Base-by-base conservation (phyloP, 2,888 invertebrate species). In the Tetrapedia diversipes region DNA sequence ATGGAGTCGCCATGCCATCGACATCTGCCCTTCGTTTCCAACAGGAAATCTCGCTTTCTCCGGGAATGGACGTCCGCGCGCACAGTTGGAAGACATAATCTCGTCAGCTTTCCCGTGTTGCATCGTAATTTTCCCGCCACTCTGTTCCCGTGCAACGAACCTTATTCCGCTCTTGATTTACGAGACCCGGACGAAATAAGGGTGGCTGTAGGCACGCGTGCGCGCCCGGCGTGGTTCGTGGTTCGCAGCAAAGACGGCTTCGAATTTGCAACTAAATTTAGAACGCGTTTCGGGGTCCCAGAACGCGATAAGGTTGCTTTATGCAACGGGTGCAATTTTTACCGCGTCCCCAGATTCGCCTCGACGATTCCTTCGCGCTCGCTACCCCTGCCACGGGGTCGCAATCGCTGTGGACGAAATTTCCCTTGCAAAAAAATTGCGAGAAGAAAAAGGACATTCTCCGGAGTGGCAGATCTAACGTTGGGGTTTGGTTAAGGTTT, bases 1-100 rank as follows among this genome's bases (percentile, higher is more conserved):
- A 89, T 89, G 89, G 90, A 88, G 88, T 86, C 76, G 83, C 83
- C 86, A 71, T 84, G 83, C 83, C 86, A 71, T 84, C 85, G 85
- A 89, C 91, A 91, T 91, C 91, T 91, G 91, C 87, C 88, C 89
- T 84, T 86, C 86, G 83, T 86, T 83, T 81, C 80, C 71, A 43
- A 59, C 66, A 76, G 72, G 73, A 77, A 77, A 54, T 67, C 54
- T 37, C 34, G 51, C 73, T 74, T 67, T 72, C 71, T 73, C 19
- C 63, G 16, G 51, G 19, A 56, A 53, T 32, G 41, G 59, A 43
- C 59, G n/a, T n/a, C n/a, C n/a, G n/a, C n/a, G 22, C 19, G 14
- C 53, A 8, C 49, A 10, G 51, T 34, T 53, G 39, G 63, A 56
- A 72, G 24, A 27, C 51, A 45, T 74, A 57, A 64, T 72, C 19